Base-by-base conservation (phyloP, 2,797 vertebrate species). In the Rachycentron canadum region DNA sequence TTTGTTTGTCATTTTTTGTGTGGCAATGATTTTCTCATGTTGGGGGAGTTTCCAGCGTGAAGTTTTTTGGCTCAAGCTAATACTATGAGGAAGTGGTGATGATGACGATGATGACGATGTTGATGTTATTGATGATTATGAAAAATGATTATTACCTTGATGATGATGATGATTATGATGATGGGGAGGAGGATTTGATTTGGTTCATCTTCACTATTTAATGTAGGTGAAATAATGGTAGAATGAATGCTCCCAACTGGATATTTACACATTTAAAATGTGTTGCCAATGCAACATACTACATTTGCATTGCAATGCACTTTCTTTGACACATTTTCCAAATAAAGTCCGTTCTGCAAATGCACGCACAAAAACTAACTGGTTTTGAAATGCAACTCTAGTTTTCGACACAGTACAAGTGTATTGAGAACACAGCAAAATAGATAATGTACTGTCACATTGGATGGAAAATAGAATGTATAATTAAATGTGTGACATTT, bases 1-100 rank as follows among this genome's bases (percentile, higher is more conserved):
- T 95, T 96, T 94, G 93, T 95, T 94, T 93, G 93, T 95, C 94
- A 93, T 93, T 94, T 95, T 95, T 94, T 93, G 94, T 95, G 95
- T 96, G 95, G 94, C 94, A 95, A 95, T 94, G 93, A 94, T 94
- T 95, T 95, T 95, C 93, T 94, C 93, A 94, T 92, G 94, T 93
- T 90, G 94, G 94, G 94, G 94, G 94, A 93, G 94, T 95, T 96
- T 95, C 94, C 93, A 94, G 89, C 70, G 88, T 93, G 88, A 91
- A 59, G 92, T 93, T 92, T 92, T 95, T 91, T 94, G 94, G 93
- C 93, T 94, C 93, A 95, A 93, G 93, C 93, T 95, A 91, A 92
- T 83, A 87, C 56, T 76, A 76, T 69, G 90, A 91, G 85, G 78
- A 88, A 76, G 84, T 88, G 81, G 64, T 84, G 86, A 43, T 55